Evolutionary conservation across 2,113 vertebrate species (phyloP), one percentile per base, ranked within the genome.

Genomic region (Anseranas semipalmata): DNA sequence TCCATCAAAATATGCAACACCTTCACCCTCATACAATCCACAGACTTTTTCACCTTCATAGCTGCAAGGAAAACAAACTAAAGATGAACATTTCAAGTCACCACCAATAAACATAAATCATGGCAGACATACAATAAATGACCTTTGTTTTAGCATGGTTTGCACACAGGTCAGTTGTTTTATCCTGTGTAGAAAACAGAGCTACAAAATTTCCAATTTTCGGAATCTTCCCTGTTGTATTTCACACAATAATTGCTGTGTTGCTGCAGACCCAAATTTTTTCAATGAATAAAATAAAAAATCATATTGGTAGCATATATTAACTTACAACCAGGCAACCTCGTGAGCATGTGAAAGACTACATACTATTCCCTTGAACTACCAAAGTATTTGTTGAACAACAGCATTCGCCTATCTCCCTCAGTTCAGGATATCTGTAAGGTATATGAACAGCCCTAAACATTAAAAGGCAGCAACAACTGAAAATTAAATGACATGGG

Each of bases 1-100:
- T 89, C 98, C 99, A 89, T 98, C 97, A 95, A 99, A 99, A 96
- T 75, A 90, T 1, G 98, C 99, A 19, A 97, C 96, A 60, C 98
- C 99, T 97, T 99, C 96, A 17, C 99, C 99, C 41, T 99, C 98
- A 79, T 98, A 98, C 37, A 98, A 85, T 1, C 97, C 98, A 14
- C 41, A 90, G 55, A 96, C 89, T 32, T 93, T 98, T 67, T 98
- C 98, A 28, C 99, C 99, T 93, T 99, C 98, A 41, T 98, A 99
- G 37, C 99, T 99, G 95, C 63, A 87, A 92, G 58, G 76, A 94
- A 91, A 96, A 43, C 37, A 89, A 93, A 89, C 14, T 63, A 21
- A 89, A 73, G 59, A 39, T 95, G n/a, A 94, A 67, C 27, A 67
- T 58, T 85, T 81, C 43, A 63, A 80, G 60, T 59, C 62, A 24